Conservation (phyloP, 1,140 invertebrate species). For the Melitaea cinxia region DNA sequence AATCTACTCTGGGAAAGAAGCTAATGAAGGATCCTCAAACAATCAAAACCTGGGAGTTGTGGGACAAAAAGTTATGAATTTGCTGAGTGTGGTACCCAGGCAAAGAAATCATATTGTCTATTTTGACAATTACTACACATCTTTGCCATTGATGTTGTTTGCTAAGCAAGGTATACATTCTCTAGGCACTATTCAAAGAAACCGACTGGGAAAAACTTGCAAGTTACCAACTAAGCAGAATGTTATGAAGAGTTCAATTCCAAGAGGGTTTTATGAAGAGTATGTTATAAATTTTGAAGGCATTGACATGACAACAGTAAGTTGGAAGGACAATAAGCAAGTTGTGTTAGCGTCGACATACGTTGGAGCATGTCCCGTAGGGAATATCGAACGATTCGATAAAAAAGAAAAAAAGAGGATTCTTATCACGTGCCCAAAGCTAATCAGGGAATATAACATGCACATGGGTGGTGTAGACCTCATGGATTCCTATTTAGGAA, state of each 20-base stretch:
- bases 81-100: slow-evolving; percentile 41
- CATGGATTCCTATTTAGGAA: slow-evolving; percentile 54
- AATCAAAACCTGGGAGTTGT: slow-evolving; percentile 41
- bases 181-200: slow-evolving; percentile 42
- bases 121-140: slow-evolving; percentile 24
- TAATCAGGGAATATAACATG: slow-evolving; percentile 32
- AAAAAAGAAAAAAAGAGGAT: slow-evolving; percentile 29
- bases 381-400: slow-evolving; percentile 20
- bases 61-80: slow-evolving; percentile 39
- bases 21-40: slow-evolving; percentile 15
- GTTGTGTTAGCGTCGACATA: slow-evolving; percentile 35
- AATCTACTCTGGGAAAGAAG: slow-evolving; percentile 40
- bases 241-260: slow-evolving; percentile 37
- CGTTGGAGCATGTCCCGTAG: slow-evolving; percentile 31
- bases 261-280: slow-evolving; percentile 42
- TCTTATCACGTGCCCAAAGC: slow-evolving; percentile 27
- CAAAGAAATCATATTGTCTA: slow-evolving; percentile 54
- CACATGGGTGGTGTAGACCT: slow-evolving; percentile 26
- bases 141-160: slow-evolving; percentile 5
- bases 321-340: slow-evolving; percentile 39
- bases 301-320: slow-evolving; percentile 33
- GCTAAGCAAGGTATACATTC: slow-evolving; percentile 29
- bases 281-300: slow-evolving; percentile 35
- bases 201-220: slow-evolving; percentile 33
- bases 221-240: slow-evolving; percentile 35